Base-by-base conservation (phyloP, 2,888 invertebrate species). In the Chorisops tibialis region DNA sequence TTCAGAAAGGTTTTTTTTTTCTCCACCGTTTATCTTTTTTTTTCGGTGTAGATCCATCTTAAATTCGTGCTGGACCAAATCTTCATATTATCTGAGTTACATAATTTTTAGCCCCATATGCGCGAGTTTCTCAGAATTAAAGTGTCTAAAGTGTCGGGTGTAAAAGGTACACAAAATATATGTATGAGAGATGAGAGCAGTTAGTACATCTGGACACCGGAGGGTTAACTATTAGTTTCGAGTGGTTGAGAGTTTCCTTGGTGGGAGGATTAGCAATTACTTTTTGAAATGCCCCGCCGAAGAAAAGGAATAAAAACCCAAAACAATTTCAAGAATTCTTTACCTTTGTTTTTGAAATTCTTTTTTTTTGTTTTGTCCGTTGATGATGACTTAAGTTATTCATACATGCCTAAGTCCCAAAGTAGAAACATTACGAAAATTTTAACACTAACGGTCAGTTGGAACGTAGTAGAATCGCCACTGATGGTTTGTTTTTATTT, bases 361-460 rank as follows among this genome's bases (percentile, higher is more conserved):
- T 5, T 35, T 7, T 7, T 30, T 50, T 30, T 22, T 22, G n/a
- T 21, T n/a, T 24, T 48, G 3, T n/a, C 12, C 11, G 19, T 21
- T 4, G 21, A 12, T 2, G 11, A 24, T 12, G 22, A 22, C 11
- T 47, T 47, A 47, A 47, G 21, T 22, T 22, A 18, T 18, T 43
- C 19, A 43, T 16, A 14, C 18, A 16, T 43, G 16, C 43, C n/a
- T 14, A 39, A n/a, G n/a, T 16, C 16, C 39, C 16, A 39, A 2
- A 41, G 41, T 56, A 9, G 30, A 45, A 30, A 43, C n/a, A 22
- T 43, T 30, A 24, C 18, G 24, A 43, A 56, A 43, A 18, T 56
- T 43, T 56, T 56, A 45, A 56, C 43, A 43, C 56, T 56, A 45
- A 56, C 56, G 56, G 56, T 45, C 45, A 56, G 43, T 18, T 24